These are phyloP conservation scores for Tiaroga cobitis DNA, from an alignment of 2,797 vertebrate genomes.

Conservation along the genomic window DNA sequence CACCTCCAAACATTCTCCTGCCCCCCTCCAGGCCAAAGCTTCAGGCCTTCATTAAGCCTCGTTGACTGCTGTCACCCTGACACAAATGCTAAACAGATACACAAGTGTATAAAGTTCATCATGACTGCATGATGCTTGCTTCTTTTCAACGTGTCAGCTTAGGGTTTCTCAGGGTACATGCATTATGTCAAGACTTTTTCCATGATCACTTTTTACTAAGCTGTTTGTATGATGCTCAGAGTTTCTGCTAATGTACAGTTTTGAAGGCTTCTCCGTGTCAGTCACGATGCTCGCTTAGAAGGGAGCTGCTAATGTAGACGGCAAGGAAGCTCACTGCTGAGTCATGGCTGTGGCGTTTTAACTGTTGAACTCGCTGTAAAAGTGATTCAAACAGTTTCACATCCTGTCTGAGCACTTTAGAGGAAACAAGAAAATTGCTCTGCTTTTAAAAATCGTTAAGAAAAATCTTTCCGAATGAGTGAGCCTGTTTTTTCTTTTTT, in stretches of 20 bases:
- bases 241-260: not conserved
- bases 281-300: no score
- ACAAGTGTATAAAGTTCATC: constrained; percentile 43
- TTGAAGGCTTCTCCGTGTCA: not conserved
- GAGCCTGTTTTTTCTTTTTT: not conserved
- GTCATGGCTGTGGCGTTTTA: not conserved
- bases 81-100: constrained; percentile 61
- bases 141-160: constrained; percentile 2
- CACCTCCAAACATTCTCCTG: constrained; percentile 61
- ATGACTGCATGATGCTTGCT: constrained; percentile 28
- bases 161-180: not conserved
- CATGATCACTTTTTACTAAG: not conserved
- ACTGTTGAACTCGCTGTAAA: not conserved
- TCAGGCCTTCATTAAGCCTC: constrained; percentile 64
- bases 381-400: constrained; percentile 22
- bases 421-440: constrained; percentile 46
- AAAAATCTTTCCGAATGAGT: constrained; percentile 36
- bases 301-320: not conserved
- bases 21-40: constrained; percentile 58
- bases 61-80: constrained; percentile 59
- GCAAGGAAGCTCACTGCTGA: not conserved
- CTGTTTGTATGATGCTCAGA: not conserved
- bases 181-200: not conserved
- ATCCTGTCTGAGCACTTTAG: constrained; percentile 4
- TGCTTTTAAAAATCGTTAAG: constrained; percentile 32